phyloP scores from a whole-genome alignment of 2,797 vertebrate species.

The Mus minutoides region DNA sequence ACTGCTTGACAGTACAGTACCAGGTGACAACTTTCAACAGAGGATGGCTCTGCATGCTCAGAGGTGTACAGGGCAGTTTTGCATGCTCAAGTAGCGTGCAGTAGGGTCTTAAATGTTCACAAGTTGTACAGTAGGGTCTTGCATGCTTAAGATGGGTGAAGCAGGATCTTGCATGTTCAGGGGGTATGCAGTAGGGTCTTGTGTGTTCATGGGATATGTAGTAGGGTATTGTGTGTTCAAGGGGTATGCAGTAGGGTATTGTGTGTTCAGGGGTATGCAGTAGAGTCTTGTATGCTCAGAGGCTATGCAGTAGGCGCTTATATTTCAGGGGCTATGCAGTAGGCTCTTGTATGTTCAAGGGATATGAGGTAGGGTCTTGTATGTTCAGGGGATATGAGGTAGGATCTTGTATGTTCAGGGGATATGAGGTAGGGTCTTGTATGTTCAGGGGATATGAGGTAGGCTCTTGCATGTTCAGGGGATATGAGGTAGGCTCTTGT shows the following conservation, averaged over 20 bases:
- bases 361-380: not conserved
- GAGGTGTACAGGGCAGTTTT: not conserved
- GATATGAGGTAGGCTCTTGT: not conserved
- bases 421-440: not conserved
- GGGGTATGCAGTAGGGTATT: not conserved
- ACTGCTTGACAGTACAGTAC: no score
- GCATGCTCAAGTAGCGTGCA: not conserved
- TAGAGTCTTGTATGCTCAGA: not conserved
- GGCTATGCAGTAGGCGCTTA: no score
- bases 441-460: not conserved
- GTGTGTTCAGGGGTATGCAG: not conserved
- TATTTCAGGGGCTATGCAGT: not conserved
- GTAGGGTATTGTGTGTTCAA: not conserved
- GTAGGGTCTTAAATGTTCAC: not conserved
- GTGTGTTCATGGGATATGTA: not conserved
- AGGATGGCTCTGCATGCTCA: not conserved
- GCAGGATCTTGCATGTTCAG: not conserved
- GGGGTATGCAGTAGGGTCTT: not conserved
- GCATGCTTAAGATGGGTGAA: not conserved
- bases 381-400: not conserved
- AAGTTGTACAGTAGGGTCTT: not conserved
- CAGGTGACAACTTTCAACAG: not conserved
- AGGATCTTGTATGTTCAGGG: not conserved
- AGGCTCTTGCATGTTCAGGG: not conserved
- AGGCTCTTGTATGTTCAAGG: rapidly evolving